Base-by-base conservation (phyloP, 2,797 vertebrate genomes). In the Mormyrops attenuatus region DNA sequence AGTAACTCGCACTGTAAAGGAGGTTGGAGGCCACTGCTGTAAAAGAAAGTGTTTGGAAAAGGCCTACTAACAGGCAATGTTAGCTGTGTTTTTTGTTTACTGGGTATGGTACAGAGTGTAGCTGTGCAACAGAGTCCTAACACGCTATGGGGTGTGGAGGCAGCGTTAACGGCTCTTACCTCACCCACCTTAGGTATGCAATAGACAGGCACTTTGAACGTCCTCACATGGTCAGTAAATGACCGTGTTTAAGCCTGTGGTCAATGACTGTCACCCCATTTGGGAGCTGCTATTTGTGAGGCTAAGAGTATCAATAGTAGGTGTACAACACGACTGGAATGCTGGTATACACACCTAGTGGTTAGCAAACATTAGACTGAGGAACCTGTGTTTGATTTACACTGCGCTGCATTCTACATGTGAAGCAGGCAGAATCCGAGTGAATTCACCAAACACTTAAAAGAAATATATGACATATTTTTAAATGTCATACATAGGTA, bases 141-240 rank as follows among this genome's bases (percentile, higher is more conserved):
- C 73, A 47, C 3, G 20, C 73, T 15, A 38, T 20, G 38, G 17
- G 38, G 73, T 80, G 73, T 80, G 73, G 73, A 80, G 73, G 73
- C 73, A 80, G 5, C 2, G 3, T 17, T 73, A 38, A 73, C 13
- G 30, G 30, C 66, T 47, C 17, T 9, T 8, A 44, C 77, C 38
- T 80, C 41, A 80, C 77, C 77, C 77, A 44, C 77, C 77, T 9
- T n/a, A 47, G 38, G 77, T 80, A 80, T 80, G 77, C 77, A 80
- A 17, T 80, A 80, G 38, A 47, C 38, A 17, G 41, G 34, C 66
- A 73, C 66, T 73, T 73, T 38, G 66, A 38, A 80, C 17, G 13
- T 47, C 38, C 77, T 20, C 15, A 80, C 77, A 47, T 80, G 73
- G 73, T 80, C 73, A 80, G 77, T 44, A n/a, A 80, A 80, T 80